phyloP scores from a whole-genome alignment of 1,140 invertebrate species.

The Drosophila subobscura region DNA sequence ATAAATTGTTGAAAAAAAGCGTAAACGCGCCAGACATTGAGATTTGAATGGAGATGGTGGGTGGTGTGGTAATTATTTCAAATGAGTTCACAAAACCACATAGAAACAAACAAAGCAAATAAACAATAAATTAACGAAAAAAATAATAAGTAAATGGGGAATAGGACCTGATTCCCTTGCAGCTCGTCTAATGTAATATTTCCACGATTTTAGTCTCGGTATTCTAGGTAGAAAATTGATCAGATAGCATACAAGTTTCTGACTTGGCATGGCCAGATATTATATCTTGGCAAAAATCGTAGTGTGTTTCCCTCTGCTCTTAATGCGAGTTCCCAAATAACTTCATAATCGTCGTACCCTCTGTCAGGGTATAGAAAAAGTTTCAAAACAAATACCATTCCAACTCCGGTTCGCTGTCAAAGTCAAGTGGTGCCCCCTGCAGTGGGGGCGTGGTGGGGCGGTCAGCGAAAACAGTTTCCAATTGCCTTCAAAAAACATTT shows the following conservation, averaged over 20 bases:
- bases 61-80: slow-evolving; percentile 62
- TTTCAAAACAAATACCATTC: slow-evolving; percentile 38
- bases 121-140: slow-evolving; percentile 5
- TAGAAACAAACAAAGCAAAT: slow-evolving; percentile 9
- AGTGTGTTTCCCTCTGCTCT: no score
- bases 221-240: no score
- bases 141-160: slow-evolving; percentile 8
- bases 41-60: slow-evolving; percentile 34
- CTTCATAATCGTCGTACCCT: no score
- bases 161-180: no score
- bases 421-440: slow-evolving; percentile 30
- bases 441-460: slow-evolving; percentile 31
- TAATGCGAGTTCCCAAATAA: no score
- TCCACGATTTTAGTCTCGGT: no score
- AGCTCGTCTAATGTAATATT: no score
- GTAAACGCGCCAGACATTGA: slow-evolving; percentile 29
- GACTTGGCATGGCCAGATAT: no score
- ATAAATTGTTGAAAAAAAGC: slow-evolving; percentile 62
- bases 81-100: slow-evolving; percentile 70
- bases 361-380: no score
- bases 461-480: slow-evolving; percentile 28
- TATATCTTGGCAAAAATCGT: no score
- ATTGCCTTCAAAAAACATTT: slow-evolving; percentile 44
- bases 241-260: no score
- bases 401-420: slow-evolving; percentile 38